Conservation (phyloP, 1,140 invertebrate genomes). For the Sycophila sp. region DNA sequence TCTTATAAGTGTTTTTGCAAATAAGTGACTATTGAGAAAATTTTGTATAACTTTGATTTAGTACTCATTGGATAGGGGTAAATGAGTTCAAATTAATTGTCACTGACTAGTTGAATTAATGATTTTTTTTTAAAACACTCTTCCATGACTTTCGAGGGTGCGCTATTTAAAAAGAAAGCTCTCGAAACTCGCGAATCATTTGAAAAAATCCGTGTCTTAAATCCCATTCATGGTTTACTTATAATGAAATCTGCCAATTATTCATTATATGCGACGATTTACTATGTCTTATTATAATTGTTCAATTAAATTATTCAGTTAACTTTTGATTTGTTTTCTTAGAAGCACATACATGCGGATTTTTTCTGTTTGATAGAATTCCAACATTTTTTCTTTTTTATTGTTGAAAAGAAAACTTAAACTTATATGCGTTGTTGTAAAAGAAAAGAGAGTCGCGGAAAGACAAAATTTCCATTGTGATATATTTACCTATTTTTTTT, state of each 20-base stretch:
- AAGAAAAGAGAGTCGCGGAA: background rate
- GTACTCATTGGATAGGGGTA: slow-evolving; percentile 26
- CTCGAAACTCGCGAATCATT: background rate
- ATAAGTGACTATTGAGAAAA: slow-evolving; percentile 23
- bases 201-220: slow-evolving; percentile 12
- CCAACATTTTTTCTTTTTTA: slow-evolving; percentile 2
- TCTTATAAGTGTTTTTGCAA: slow-evolving; percentile 26
- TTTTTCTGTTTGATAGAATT: slow-evolving; percentile 13
- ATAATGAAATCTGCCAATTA: slow-evolving; percentile 12
- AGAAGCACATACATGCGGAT: background rate
- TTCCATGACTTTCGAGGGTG: slow-evolving; percentile 15
- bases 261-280: too few relatives aligned
- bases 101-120: slow-evolving; percentile 25
- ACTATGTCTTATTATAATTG: background rate
- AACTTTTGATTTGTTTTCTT: background rate
- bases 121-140: slow-evolving; percentile 9
- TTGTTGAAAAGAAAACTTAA: slow-evolving; percentile 14
- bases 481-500: slow-evolving; percentile 39
- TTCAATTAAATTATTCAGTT: slow-evolving; percentile 20
- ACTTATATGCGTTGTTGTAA: slow-evolving; percentile 17
- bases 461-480: slow-evolving; percentile 12
- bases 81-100: slow-evolving; percentile 30
- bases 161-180: slow-evolving; percentile 2
- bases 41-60: slow-evolving; percentile 34
- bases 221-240: slow-evolving; percentile 6